A percentile compares a stretch with the other conserved stretches of the same genome.
phyloP scores from a whole-genome alignment of 2,888 invertebrate genomes.

The Sericinus montela region DNA sequence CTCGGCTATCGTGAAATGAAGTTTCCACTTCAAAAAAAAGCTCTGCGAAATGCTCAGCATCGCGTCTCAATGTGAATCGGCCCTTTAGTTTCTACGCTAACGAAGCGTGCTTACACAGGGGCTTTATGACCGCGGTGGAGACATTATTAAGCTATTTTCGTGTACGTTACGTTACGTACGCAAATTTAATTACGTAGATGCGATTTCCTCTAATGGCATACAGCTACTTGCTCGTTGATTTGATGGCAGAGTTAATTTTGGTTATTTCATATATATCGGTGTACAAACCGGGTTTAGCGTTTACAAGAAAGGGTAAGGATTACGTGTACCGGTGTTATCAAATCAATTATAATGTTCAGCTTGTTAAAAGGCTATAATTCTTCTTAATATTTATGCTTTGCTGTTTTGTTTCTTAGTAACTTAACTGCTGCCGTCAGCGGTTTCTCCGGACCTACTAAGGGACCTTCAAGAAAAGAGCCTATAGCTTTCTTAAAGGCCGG shows the following conservation, averaged over 20 bases:
- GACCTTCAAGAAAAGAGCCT: too few species aligned
- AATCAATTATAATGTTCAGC: too few species aligned
- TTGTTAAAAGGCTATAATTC: too few species aligned
- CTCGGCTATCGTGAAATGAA: too few species aligned
- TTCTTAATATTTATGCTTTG: too few species aligned
- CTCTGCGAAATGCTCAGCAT: not conserved
- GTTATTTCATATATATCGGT: not conserved
- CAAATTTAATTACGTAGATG: slow-evolving; percentile 11
- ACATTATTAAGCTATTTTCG: slow-evolving; percentile 11
- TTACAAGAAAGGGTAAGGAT: not conserved
- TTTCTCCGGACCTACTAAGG: too few species aligned
- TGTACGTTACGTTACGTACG: not conserved
- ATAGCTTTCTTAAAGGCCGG: too few species aligned
- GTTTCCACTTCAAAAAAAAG: too few species aligned
- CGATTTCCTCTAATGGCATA: slow-evolving; percentile 7
- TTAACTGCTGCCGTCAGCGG: too few species aligned
- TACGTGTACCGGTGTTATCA: too few species aligned
- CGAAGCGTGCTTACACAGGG: slow-evolving; percentile 38
- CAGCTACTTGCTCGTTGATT: slow-evolving; percentile 7
- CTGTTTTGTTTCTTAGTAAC: too few species aligned
- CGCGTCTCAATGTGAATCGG: not conserved
- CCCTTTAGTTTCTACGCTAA: slow-evolving; percentile 37
- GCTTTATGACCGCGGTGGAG: slow-evolving; percentile 10
- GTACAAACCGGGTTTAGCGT: not conserved
- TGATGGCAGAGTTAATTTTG: slow-evolving; percentile 5